Conservation (phyloP, 1,140 invertebrate genomes). For the Charaxes varanes region DNA sequence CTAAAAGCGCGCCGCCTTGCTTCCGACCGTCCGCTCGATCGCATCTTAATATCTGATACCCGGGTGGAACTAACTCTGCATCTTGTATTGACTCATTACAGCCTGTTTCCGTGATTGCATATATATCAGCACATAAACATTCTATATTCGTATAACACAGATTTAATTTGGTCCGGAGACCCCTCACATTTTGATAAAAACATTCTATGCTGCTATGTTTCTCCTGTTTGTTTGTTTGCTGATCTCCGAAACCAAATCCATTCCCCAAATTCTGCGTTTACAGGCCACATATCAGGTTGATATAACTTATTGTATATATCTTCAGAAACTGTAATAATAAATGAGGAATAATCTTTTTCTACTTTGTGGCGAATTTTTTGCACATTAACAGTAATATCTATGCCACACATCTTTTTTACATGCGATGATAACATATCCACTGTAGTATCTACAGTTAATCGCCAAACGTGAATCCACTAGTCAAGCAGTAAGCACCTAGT, state of each 20-base stretch:
- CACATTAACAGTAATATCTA: slow-evolving; percentile 4
- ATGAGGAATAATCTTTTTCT: slow-evolving; percentile 19
- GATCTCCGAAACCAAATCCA: slow-evolving; percentile 19
- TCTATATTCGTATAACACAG: slow-evolving; percentile 5
- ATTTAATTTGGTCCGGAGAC: slow-evolving; percentile 11
- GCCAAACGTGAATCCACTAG: too few relatives aligned
- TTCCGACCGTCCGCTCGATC: slow-evolving; percentile 21
- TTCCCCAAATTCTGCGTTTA: slow-evolving; percentile 19
- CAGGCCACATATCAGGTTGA: slow-evolving; percentile 10
- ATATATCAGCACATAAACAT: slow-evolving; percentile 11
- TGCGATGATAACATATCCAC: too few relatives aligned
- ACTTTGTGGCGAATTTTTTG: slow-evolving; percentile 21
- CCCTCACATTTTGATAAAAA: slow-evolving; percentile 16
- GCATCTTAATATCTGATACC: slow-evolving; percentile 21
- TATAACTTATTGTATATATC: slow-evolving; percentile 13
- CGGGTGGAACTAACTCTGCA: slow-evolving; percentile 18
- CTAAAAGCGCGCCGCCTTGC: slow-evolving; percentile 19
- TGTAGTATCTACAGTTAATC: too few relatives aligned
- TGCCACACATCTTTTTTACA: slow-evolving; percentile 8
- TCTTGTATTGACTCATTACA: slow-evolving; percentile 22
- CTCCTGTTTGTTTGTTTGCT: slow-evolving; percentile 1
- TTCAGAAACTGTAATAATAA: slow-evolving; percentile 18
- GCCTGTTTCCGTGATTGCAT: slow-evolving; percentile 17
- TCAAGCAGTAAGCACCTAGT: too few relatives aligned
- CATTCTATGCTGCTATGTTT: slow-evolving; percentile 6